Percentiles rank a stretch among this genome's conserved stretches.
These are phyloP conservation scores for Emesis russula DNA, from an alignment of 2,888 invertebrate species.

Conservation along the genomic window DNA sequence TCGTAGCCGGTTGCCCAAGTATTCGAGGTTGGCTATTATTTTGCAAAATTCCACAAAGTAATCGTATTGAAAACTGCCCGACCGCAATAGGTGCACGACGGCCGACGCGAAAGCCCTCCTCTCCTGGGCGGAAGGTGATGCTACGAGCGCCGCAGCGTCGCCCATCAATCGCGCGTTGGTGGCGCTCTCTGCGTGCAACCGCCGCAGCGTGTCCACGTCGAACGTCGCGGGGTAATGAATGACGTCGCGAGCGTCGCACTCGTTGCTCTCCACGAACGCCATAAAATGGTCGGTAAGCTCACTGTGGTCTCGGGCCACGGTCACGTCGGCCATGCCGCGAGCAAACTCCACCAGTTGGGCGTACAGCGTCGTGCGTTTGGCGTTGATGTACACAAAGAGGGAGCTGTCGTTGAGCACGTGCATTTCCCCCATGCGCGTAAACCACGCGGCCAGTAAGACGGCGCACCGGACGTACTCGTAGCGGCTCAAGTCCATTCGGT, in stretches of 20 bases:
- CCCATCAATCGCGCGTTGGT: constrained; percentile 17
- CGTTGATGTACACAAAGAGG: constrained; percentile 31
- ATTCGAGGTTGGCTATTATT: constrained; percentile 26
- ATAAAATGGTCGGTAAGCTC: constrained; percentile 27
- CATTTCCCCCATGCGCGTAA: constrained; percentile 21
- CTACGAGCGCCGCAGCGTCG: background rate
- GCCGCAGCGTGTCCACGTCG: constrained; percentile 1
- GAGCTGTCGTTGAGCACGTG: constrained; percentile 28
- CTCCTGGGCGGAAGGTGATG: background rate
- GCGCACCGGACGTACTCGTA: constrained; percentile 17
- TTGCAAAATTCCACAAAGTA: constrained; percentile 33
- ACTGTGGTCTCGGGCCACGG: background rate
- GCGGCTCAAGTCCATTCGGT: constrained; percentile 25
- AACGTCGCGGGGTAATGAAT: constrained; percentile 30
- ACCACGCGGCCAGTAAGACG: constrained; percentile 20
- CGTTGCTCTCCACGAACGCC: constrained; percentile 16
- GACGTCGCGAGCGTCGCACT: constrained; percentile 24
- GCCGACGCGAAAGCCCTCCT: constrained; percentile 30
- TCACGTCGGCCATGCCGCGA: background rate
- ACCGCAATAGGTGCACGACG: constrained; percentile 32
- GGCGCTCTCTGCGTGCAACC: background rate
- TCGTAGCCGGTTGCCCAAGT: constrained; percentile 22
- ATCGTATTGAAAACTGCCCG: constrained; percentile 31
- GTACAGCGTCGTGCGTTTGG: constrained; percentile 17
- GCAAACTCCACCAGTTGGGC: constrained; percentile 30